Evolutionary conservation across 1,140 invertebrate species (phyloP).

Genomic region (Atta cephalotes): DNA sequence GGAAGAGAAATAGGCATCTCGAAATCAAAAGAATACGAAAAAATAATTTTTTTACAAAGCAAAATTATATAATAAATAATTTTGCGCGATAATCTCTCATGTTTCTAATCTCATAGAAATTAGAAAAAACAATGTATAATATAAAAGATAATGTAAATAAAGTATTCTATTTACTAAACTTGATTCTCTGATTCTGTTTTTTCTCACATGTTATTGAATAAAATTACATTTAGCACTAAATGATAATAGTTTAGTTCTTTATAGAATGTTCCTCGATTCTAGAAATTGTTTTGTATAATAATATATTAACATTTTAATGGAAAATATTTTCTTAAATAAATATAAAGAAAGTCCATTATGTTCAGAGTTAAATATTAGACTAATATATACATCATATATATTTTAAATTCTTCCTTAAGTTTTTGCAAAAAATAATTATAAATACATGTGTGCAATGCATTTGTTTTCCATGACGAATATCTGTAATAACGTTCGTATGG

Average conservation of each 20-base stretch:
- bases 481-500: constrained; percentile 26
- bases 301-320: background rate
- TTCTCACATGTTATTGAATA: background rate
- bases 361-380: no score
- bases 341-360: no score
- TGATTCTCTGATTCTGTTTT: constrained; percentile 2
- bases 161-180: constrained; percentile 7
- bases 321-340: no score
- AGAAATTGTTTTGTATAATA: constrained; percentile 1
- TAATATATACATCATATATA: no score
- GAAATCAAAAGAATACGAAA: background rate
- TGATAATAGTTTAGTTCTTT: background rate
- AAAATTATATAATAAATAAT: background rate
- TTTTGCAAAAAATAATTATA: background rate
- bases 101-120: background rate
- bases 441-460: constrained; percentile 4
- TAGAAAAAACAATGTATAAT: background rate
- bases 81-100: background rate
- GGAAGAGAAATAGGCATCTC: no score
- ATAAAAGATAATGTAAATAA: background rate
- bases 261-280: background rate
- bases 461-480: constrained; percentile 6
- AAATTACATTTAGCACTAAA: background rate
- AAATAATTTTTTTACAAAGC: background rate
- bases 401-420: background rate